Evolutionary conservation across 2,888 invertebrate genomes (phyloP), one percentile per base, ranked within the genome.

Genomic region (Euzetes globulus): DNA sequence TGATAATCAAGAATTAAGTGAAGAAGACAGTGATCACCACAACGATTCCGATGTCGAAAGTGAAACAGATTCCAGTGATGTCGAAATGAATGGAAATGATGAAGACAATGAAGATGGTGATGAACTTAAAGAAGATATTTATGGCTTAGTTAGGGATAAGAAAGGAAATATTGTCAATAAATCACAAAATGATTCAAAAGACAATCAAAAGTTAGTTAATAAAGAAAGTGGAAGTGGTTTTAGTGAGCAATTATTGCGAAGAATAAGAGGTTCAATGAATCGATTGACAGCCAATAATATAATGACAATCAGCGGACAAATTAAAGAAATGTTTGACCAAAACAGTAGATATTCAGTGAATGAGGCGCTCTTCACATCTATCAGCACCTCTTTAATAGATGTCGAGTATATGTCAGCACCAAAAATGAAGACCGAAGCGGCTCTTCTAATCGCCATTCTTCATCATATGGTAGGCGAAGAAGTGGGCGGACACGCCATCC

Each of bases 391-490:
- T 15, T 19, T 72, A 17, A 65, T 75, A 22, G 33, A 73, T 52
- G 29, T 65, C 17, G 65, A 75, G 17, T 37, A 72, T 55, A 50
- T 9, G 27, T 29, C 89, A 1, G 90, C 91, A 0, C 90, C 90
- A 79, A 84, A 92, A 33, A 85, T 95, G 80, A 85, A 92, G 0
- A 87, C 91, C 22, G 96, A 97, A 80, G 90, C 94, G 80, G 88
- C 91, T 37, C 88, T 94, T 79, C 82, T 97, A 0, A 85, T 97
- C 17, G 87, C 92, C 0, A 87, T 92, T 77, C 82, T 96, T 41
- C 94, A 96, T 82, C 91, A 92, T 0, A 94, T 94, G 82, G 87
- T 97, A 52, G 96, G 92, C 17, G 88, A 88, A 3, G 96, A 98
- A 87, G 88, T 97, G 72, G 94, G 93, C 29, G 77, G 71, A n/a